Evolutionary conservation across 2,888 invertebrate species (phyloP), one percentile per base, ranked within the genome.

Genomic region (Acleris sparsana): DNA sequence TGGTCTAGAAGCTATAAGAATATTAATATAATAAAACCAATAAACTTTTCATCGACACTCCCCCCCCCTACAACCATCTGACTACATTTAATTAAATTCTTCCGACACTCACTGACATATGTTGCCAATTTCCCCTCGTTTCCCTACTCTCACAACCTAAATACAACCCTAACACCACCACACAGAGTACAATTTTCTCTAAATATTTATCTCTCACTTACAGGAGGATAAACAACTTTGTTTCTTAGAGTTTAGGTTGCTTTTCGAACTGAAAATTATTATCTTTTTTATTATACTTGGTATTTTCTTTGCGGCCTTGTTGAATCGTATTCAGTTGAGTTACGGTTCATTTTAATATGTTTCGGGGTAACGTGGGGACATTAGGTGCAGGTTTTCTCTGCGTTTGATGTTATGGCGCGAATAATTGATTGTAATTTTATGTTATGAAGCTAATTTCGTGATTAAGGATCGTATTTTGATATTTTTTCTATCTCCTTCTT

Each of bases 1-100:
- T 39, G 39, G 13, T 3, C 16, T 17, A 11, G 44, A 44, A 4
- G 44, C 46, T 17, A 17, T n/a, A 6, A 44, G 22, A 52, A 56
- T 25, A 17, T 17, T 11, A 20, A 56, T 56, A 56, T 22, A 5
- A 5, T 16, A 44, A 55, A 55, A 55, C 20, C 39, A 18, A n/a
- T 6, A 49, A 11, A 6, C 2, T 49, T 17, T 57, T 17, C 58
- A 69, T 57, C 62, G 66, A 63, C 17, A 6, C 49, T 53, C 55
- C 70, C 82, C 70, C 70, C 68, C 77, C 62, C 79, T 80, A 77
- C 16, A n/a, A 59, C 70, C 73, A 69, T 63, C 73, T 85, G 78
- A 73, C 86, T 85, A 88, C 87, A 87, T 94, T 94, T 94, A 94
- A 94, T 94, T 94, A 94, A 94, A 94, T 93, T 93, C 93, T 93